These are phyloP conservation scores for Papilio polyxenes DNA, from an alignment of 1,140 invertebrate species.

Conservation along the genomic window DNA sequence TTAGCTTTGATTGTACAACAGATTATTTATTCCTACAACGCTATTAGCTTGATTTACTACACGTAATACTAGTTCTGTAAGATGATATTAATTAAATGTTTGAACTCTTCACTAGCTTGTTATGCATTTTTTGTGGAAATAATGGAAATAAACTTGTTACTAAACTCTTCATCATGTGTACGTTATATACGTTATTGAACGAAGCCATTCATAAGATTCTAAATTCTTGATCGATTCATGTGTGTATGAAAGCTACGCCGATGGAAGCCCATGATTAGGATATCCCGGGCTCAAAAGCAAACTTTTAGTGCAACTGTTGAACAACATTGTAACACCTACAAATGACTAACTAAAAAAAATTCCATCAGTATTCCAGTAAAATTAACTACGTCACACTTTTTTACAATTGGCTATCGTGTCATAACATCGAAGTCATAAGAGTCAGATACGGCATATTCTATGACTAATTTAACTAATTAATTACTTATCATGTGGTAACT, in stretches of 20 bases:
- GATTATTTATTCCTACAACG: constrained; percentile 32
- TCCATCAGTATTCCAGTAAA: background rate
- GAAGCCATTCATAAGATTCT: background rate
- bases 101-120: too few species aligned
- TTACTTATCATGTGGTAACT: background rate
- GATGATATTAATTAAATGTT: background rate
- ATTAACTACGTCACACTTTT: background rate
- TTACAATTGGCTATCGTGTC: constrained; percentile 16
- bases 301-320: background rate
- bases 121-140: too few species aligned
- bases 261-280: background rate
- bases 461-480: background rate
- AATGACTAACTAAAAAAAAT: background rate
- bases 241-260: too few species aligned
- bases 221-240: background rate
- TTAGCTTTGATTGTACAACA: constrained; percentile 30
- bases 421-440: background rate
- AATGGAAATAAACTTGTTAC: too few species aligned
- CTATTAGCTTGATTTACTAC: background rate
- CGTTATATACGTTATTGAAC: too few species aligned
- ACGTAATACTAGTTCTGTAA: background rate
- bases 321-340: background rate
- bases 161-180: too few species aligned
- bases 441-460: constrained; percentile 2
- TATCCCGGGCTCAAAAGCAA: background rate